A percentile compares a stretch with the other conserved stretches of the same genome.
phyloP scores from a whole-genome alignment of 2,113 vertebrate species.

The Mixornis gularis region DNA sequence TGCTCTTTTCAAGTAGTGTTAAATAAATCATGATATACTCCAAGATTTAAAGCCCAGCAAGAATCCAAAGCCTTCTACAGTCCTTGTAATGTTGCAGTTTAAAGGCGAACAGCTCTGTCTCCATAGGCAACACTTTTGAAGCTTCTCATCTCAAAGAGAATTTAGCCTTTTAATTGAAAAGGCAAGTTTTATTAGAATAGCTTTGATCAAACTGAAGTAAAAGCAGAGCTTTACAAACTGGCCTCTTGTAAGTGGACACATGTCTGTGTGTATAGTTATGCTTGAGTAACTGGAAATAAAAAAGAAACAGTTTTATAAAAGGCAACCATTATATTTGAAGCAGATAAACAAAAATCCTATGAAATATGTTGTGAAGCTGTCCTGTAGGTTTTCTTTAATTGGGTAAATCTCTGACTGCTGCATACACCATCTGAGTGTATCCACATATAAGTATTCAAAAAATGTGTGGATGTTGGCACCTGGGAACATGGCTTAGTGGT shows the following conservation, averaged over 20 bases:
- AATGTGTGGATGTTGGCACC: not conserved
- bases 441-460: not conserved
- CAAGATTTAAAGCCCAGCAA: constrained; percentile 20
- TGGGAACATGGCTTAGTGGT: not conserved
- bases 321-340: not conserved
- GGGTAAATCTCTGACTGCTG: not conserved
- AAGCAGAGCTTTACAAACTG: not conserved
- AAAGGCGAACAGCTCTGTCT: constrained; percentile 13
- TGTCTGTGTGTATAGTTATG: not conserved
- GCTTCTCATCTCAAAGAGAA: not conserved
- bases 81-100: not conserved
- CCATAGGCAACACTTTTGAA: not conserved
- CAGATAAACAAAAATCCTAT: not conserved
- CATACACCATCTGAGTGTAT: not conserved
- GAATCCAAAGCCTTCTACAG: not conserved
- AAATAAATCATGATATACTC: not conserved
- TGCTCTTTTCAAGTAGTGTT: not conserved
- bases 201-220: not conserved
- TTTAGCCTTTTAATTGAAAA: constrained; percentile 16
- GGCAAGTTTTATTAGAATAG: not conserved
- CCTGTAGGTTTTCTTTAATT: not conserved
- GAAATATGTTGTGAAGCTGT: not conserved
- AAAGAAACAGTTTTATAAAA: not conserved
- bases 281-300: not conserved
- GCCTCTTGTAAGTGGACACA: not conserved